Base-by-base conservation (phyloP, 2,888 invertebrate species). In the Cosmorhoe ocellata region DNA sequence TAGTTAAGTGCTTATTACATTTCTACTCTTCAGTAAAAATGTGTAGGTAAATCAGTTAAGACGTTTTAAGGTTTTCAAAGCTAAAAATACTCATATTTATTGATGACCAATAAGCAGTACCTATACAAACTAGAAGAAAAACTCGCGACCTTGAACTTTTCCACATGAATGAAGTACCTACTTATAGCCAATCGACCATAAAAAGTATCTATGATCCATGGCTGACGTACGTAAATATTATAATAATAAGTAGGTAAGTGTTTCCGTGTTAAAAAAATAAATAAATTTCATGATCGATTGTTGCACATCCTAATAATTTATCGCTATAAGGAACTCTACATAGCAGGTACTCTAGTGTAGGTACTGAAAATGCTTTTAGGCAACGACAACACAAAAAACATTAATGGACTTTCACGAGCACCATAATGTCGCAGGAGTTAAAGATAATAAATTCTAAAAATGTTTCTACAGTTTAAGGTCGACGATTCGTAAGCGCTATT, bases 401-500 rank as follows among this genome's bases (percentile, higher is more conserved):
- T n/a, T n/a, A n/a, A 18, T 5, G 18, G 18, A 3, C 24, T 24
- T 1, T 5, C 6, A 7, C 1, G 1, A 6, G 7, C 6, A 7
- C 3, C 7, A 6, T 6, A 5, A 1, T 24, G 7, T 7, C 24
- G 24, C 8, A 4, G n/a, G 33, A 10, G 22, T 11, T 24, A 36
- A n/a, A n/a, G n/a, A n/a, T n/a, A 24, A 7, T 24, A 37, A 18
- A 4, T 36, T 24, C 3, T 18, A 18, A n/a, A 4, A 26, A 22
- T 11, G n/a, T 14, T 34, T 34, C 33, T 22, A 34, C 11, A 11
- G 26, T 12, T 24, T 26, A 37, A 37, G 37, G 37, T 37, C 37
- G 37, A 37, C 27, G 38, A 38, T 38, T 41, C 49, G 51, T 41
- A 24, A 31, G 12, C 13, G 28, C 44, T 37, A 24, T 37, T 46